Base-by-base conservation (phyloP, 64 coral and sea anemone species). In the Anthopleura sola region DNA sequence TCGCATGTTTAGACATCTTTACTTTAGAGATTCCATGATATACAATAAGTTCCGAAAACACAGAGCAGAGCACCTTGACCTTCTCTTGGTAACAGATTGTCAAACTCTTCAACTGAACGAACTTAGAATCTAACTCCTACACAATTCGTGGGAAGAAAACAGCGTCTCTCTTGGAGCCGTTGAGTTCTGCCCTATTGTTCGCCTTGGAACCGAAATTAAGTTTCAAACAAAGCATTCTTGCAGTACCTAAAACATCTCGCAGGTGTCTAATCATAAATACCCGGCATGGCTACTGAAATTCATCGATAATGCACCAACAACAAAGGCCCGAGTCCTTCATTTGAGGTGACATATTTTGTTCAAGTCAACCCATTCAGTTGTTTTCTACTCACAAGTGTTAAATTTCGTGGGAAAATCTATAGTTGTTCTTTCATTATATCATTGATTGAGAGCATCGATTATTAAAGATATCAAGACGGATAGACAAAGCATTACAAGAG, bases 231-330 rank as follows among this genome's bases (percentile, higher is more conserved):
- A 29, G 66, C 66, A 71, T 71, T 71, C 66, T 71, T 71, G 9
- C 31, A 71, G 66, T 71, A 71, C 29, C 29, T 71, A 20, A 23
- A 62, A 26, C 58, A 62, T 71, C 28, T 71, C 15, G 66, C 66
- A 71, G 66, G 66, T 71, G 66, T 71, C 28, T 66, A 66, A 66
- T 66, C n/a, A 68, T 24, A 71, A 71, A 6, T 53, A 53, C 50
- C 50, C 26, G 31, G 66, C 66, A 34, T 71, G 66, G 66, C 31
- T 5, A 71, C 66, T 71, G 4, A 71, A 34, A 71, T 71, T 16
- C 66, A 16, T 3, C 24, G 66, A 71, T 71, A 71, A 71, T 71
- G 29, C 66, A 20, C 8, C 9, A 32, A 15, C 2, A 71, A 71
- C 66, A 71, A 71, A 71, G 14, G 66, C 26, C 13, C 29, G 8